These are phyloP conservation scores for Clarias batrachus DNA, from an alignment of 2,113 vertebrate genomes.

Conservation along the genomic window DNA sequence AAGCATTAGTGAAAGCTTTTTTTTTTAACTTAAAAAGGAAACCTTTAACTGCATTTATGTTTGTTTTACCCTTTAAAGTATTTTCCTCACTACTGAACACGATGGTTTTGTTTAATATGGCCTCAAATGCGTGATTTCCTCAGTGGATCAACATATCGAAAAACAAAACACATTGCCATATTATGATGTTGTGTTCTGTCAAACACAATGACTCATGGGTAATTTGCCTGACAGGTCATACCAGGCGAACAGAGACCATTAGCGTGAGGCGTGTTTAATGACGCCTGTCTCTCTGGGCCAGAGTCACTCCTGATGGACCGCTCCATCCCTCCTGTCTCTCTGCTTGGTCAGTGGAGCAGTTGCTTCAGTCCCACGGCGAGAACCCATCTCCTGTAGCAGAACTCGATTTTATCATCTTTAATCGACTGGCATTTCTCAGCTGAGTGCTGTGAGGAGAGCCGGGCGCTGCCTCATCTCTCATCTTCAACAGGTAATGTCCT, in stretches of 20 bases:
- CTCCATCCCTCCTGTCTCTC: not conserved
- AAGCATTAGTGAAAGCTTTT: not conserved
- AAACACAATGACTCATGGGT: conserved; percentile 28
- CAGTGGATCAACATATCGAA: not conserved
- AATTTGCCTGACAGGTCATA: not conserved
- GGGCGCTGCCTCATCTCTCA: not conserved
- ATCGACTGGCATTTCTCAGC: conserved; percentile 4
- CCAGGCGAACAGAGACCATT: conserved; percentile 8
- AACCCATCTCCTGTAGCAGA: not conserved
- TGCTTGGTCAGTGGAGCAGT: conserved; percentile 14
- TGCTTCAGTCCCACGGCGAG: not conserved
- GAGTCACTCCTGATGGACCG: conserved; percentile 16
- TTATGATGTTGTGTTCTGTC: conserved; percentile 11
- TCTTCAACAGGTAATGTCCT: conserved; percentile 1
- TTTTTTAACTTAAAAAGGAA: not conserved
- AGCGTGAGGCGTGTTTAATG: conserved; percentile 20
- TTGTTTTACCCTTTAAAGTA: not conserved
- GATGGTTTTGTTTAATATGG: not conserved
- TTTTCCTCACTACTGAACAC: not conserved
- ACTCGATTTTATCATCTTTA: conserved; percentile 13
- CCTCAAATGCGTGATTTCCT: no score
- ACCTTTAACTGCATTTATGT: not conserved
- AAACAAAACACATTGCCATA: not conserved
- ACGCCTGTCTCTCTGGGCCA: conserved; percentile 25
- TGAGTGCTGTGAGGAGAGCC: not conserved